Base-by-base conservation (phyloP, 2,888 invertebrate species). In the Brenthis daphne region DNA sequence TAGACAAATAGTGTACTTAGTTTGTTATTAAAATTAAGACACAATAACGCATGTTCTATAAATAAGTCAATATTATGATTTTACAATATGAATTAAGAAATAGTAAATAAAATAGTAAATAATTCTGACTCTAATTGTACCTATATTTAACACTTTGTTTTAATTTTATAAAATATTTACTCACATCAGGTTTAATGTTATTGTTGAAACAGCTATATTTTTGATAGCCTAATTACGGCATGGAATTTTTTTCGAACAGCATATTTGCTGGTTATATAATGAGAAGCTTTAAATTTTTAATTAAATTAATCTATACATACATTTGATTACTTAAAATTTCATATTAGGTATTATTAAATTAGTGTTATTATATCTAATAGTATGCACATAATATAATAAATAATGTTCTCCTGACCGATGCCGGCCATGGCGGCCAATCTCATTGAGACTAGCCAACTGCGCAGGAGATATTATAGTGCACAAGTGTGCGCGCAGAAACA, bases 201-300 rank as follows among this genome's bases (percentile, higher is more conserved):
- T 33, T 61, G 51, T 51, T 37, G 53, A 63, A 51, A n/a, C n/a
- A 16, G 33, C 51, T 51, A 50, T 50, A 33, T n/a, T 51, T 37
- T 37, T 20, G 6, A 13, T 53, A 20, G 50, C 33, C 61, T 51
- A 12, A 51, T 53, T 61, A 33, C 14, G 13, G 11, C 51, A 29
- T 51, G 50, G 33, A 33, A 16, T 33, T 51, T 61, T 33, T 61
- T 60, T 2, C 29, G 4, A 13, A 33, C n/a, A 51, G 33, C 6
- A 33, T n/a, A n/a, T 14, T 24, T 29, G 29, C 29, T 29, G 29
- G 3, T 24, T 24, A 14, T 6, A 37, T n/a, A 33, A 56, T 53
- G 3, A 6, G 16, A 16, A 53, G 3, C n/a, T 16, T 16, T 11
- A 8, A 16, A 53, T 16, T 6, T 16, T 53, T 53, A 8, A 16